Evolutionary conservation across 2,113 vertebrate species (phyloP), one percentile per base, ranked within the genome.

Genomic region (Sphaerodactylus townsendi): DNA sequence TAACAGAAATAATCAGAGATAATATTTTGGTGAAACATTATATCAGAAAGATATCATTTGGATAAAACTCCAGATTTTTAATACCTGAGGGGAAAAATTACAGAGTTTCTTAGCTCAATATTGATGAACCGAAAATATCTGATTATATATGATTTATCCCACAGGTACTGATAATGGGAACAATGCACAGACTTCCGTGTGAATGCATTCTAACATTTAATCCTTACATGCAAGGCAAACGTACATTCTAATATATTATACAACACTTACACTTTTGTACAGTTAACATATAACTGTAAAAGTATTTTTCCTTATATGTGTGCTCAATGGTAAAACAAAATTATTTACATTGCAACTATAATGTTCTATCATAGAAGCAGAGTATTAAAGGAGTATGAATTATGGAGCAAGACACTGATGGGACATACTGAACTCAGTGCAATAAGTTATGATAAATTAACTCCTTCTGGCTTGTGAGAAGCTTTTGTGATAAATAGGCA

Each of bases 371-470:
- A 82, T 25, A 71, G 76, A 73, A 71, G 10, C 53, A 91, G 85
- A 85, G 89, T 89, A 59, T 77, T 85, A 80, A 56, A n/a, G 66
- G 84, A 3, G 75, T 48, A 66, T 78, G 82, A 79, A 69, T 83
- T 87, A 25, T 59, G 44, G 77, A 74, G 86, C 85, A 68, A 87
- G 83, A 64, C 83, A 81, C 77, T 76, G 86, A 85, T 88, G 79
- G 46, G 19, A 66, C 84, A 71, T 77, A 92, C 86, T 69, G 23
- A 25, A 87, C 83, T 88, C 85, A 70, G 21, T 10, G 37, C 0
- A 82, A 59, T 88, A 90, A 85, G 89, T 5, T 85, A 2, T 90
- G 92, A 90, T 91, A 89, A 89, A 90, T 19, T 89, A 84, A 64
- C 77, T 92, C 79, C 41, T 70, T 71, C 35, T 69, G 30, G 79